Evolutionary conservation across 2,797 vertebrate genomes (phyloP), one percentile per base, ranked within the genome.

Genomic region (Chelonia mydas): DNA sequence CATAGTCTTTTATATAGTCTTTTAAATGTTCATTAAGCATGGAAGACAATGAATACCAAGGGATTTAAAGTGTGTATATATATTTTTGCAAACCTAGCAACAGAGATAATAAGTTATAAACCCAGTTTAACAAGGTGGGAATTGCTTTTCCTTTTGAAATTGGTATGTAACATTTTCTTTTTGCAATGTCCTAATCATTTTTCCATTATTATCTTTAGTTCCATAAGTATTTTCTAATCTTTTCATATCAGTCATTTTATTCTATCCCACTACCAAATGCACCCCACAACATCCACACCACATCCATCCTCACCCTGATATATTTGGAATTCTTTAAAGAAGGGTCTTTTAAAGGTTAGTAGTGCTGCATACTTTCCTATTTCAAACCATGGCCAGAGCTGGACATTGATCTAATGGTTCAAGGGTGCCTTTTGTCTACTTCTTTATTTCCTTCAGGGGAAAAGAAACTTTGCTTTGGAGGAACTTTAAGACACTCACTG

Each of bases 1-100:
- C 72, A 23, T 25, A 86, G 77, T 61, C 11, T 33, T 93, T 96
- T 96, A 91, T 93, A 76, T n/a, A 31, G 57, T 89, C 61, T 95
- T 97, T 97, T 94, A 86, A 92, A 61, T 97, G 97, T 96, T 93
- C 88, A 95, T 97, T 93, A 96, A 94, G 90, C 54, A 59, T 11
- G 86, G 88, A 93, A 95, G 92, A 95, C 93, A 94, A 97, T 94
- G 82, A 96, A 90, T 96, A 95, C 51, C 89, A 91, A 83, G 87
- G 93, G 79, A 90, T 95, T 96, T 95, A 88, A 96, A 97, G 10
- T 57, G 21, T 87, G 81, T 41, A 90, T 79, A 88, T 79, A 81
- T 91, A 83, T 87, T 96, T 95, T 93, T 88, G 77, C 72, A 94
- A 87, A 82, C 45, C 41, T 93, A 93, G 47, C 65, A 90, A 87